Evolutionary conservation across 2,888 invertebrate species (phyloP).

Genomic region (Drosophila conformis): DNA sequence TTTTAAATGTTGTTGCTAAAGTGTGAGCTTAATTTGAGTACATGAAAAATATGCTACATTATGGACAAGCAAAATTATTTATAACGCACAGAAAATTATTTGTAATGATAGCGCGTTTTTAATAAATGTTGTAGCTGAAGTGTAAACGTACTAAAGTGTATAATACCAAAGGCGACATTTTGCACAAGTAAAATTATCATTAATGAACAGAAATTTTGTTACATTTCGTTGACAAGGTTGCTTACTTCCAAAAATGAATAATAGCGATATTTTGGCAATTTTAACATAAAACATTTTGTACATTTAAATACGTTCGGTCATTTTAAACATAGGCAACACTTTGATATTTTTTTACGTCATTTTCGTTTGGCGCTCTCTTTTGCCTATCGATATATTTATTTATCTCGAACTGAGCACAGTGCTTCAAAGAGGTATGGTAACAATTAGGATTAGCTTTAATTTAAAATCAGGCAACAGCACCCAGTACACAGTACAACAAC

Average conservation of each 20-base stretch:
- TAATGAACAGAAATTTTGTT: neutral
- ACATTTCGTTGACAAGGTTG: neutral
- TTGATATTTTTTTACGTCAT: neutral
- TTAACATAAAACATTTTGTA: neutral
- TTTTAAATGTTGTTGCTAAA: no score
- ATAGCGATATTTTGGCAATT: neutral
- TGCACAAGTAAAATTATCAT: neutral
- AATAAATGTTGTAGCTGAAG: neutral
- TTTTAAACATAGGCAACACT: neutral
- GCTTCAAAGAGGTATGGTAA: neutral
- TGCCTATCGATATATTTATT: neutral
- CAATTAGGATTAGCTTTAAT: neutral
- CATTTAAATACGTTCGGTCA: neutral
- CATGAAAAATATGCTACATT: neutral
- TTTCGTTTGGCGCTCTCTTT: neutral
- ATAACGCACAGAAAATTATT: neutral
- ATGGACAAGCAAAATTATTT: neutral
- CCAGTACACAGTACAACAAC: conserved; percentile 52
- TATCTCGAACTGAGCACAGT: neutral
- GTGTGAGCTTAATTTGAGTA: no score
- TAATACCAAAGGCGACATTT: neutral
- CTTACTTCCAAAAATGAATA: neutral
- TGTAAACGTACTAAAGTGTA: neutral
- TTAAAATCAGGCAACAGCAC: conserved; percentile 4
- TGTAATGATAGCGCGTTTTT: neutral